Conservation (phyloP, 2,797 vertebrate genomes). For the Coregonus suidteri region DNA sequence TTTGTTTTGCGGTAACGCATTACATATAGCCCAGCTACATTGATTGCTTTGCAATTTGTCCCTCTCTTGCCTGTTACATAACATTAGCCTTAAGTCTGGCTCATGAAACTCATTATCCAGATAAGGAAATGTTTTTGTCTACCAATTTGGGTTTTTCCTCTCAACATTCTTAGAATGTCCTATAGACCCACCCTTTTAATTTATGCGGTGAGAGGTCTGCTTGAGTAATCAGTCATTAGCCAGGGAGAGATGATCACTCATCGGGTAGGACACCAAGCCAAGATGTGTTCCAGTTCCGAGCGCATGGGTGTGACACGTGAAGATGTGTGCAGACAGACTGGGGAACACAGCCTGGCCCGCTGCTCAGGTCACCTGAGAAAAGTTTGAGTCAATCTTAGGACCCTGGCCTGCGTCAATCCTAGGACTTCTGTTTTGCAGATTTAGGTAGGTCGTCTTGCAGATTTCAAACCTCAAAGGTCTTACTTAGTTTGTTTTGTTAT, state of each 20-base stretch:
- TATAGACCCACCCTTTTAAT: slow-evolving; percentile 21
- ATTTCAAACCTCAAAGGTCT: background rate
- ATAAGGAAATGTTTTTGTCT: background rate
- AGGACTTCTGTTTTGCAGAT: background rate
- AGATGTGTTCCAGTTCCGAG: slow-evolving; percentile 24
- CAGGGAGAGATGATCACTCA: slow-evolving; percentile 45
- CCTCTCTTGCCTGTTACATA: background rate
- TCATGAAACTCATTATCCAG: background rate
- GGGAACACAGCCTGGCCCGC: background rate
- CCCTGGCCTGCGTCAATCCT: background rate
- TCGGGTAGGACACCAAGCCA: slow-evolving; percentile 37
- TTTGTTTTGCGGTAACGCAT: background rate
- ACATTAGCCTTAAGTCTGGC: background rate
- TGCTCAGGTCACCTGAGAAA: background rate
- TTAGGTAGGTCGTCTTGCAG: background rate
- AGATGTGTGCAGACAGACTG: background rate
- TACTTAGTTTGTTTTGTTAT: background rate
- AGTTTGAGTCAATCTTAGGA: background rate
- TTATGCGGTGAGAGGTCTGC: slow-evolving; percentile 49
- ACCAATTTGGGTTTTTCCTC: background rate
- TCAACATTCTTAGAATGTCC: background rate
- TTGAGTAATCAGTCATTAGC: slow-evolving; percentile 60
- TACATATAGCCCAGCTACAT: background rate
- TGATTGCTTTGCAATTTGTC: background rate
- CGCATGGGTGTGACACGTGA: background rate